Percentiles rank a stretch among this genome's conserved stretches.
Conservation (phyloP, 2,888 invertebrate species). For the Notodonta dromedarius region DNA sequence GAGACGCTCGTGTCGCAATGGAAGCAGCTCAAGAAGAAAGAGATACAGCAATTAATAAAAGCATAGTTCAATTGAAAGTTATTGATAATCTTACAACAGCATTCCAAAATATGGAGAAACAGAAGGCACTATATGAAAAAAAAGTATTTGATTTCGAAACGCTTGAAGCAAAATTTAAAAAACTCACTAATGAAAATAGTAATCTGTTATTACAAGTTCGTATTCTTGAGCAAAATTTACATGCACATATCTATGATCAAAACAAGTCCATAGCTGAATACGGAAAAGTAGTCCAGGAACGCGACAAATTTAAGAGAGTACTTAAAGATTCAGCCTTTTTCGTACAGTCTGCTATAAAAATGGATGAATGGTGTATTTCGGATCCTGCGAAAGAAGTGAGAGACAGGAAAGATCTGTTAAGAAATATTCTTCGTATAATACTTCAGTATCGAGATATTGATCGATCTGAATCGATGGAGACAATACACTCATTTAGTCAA, state of each 20-base stretch:
- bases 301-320: constrained; percentile 82
- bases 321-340: constrained; percentile 85
- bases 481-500: constrained; percentile 77
- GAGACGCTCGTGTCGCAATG: constrained; percentile 79
- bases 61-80: constrained; percentile 85
- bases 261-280: constrained; percentile 73
- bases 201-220: constrained; percentile 73
- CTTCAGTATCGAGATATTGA: constrained; percentile 65
- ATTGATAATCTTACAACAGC: constrained; percentile 86
- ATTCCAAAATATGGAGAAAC: constrained; percentile 80
- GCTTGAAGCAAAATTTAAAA: constrained; percentile 63
- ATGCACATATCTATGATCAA: constrained; percentile 76
- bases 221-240: constrained; percentile 83
- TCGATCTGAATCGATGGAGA: constrained; percentile 69
- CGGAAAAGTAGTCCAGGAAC: constrained; percentile 78
- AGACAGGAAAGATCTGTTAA: constrained; percentile 76
- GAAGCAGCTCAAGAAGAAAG: constrained; percentile 86
- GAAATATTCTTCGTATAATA: constrained; percentile 82
- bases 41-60: constrained; percentile 85
- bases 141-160: constrained; percentile 66
- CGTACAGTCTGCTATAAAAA: constrained; percentile 84
- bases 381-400: constrained; percentile 71
- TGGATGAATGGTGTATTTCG: constrained; percentile 70
- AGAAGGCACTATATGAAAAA: constrained; percentile 72
- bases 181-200: constrained; percentile 71